A percentile compares a stretch with the other conserved stretches of the same genome.
These are phyloP conservation scores for Leguminivora glycinivorella DNA, from an alignment of 1,140 invertebrate species.

Conservation along the genomic window DNA sequence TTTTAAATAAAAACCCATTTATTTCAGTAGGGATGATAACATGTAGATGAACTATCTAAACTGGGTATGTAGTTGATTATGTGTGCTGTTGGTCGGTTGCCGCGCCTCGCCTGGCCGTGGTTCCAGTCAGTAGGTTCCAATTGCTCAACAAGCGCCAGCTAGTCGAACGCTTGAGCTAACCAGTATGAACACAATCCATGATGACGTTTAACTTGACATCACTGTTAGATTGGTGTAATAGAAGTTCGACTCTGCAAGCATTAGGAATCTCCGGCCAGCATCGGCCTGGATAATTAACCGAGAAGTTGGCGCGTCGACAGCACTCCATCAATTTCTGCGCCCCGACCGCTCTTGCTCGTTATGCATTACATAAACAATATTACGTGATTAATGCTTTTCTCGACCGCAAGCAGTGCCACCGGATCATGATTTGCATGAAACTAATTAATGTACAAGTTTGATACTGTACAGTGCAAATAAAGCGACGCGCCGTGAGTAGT, in stretches of 20 bases:
- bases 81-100: neutral
- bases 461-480: conserved; percentile 21
- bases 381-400: conserved; percentile 67
- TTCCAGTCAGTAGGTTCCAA: neutral
- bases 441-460: conserved; percentile 62
- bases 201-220: neutral
- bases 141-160: neutral
- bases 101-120: neutral
- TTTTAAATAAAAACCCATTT: no score
- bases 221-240: neutral
- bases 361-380: conserved; percentile 58
- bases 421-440: conserved; percentile 72
- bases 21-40: no score
- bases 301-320: conserved; percentile 51
- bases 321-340: conserved; percentile 55
- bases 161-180: neutral
- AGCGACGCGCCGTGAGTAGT: conserved; percentile 11
- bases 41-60: neutral
- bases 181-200: neutral
- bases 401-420: conserved; percentile 51
- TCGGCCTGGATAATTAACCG: conserved; percentile 50
- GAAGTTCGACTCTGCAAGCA: neutral
- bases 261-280: neutral
- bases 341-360: conserved; percentile 39
- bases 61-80: no score